Evolutionary conservation across 2,888 invertebrate species (phyloP), one percentile per base, ranked within the genome.

Genomic region (Rhyacophila evoluta): DNA sequence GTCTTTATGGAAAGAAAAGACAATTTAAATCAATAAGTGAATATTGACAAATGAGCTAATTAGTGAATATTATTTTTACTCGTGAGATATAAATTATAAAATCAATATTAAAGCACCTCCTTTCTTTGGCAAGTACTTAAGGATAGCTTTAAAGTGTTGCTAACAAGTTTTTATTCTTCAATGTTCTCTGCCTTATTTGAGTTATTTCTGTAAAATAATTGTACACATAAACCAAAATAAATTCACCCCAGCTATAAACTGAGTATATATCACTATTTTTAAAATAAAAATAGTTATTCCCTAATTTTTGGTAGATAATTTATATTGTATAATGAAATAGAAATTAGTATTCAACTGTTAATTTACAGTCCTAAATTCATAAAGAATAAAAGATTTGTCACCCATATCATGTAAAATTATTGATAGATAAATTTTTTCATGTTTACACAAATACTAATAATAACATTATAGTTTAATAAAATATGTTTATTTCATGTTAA

Each of bases 381-480:
- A n/a, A n/a, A n/a, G n/a, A n/a, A n/a, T n/a, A n/a, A n/a, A n/a
- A n/a, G n/a, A n/a, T n/a, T n/a, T n/a, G n/a, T n/a, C n/a, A n/a
- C n/a, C n/a, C 29, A 33, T 33, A 4, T 33, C 29, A 33, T 33
- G 29, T 4, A 33, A 33, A 6, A 33, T 33, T 33, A 4, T 33
- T 33, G 29, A 4, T 55, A 55, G 25, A 15, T 55, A 19, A 55
- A 55, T 55, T 55, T 55, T 55, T 55, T 19, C 55, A 55, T 25
- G 55, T 55, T 55, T 55, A 55, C 55, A 55, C 55, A 55, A 55
- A 55, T 55, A 19, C 15, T 55, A 55, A 55, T 55, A 19, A 55
- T 55, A 55, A 55, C 15, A 55, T 55, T 3, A 55, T 55, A 55
- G 41, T 15, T 12, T 41, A 41, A 12, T 41, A 55, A 25, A 55